Base-by-base conservation (phyloP, 2,797 vertebrate genomes). In the Rhinella marina region DNA sequence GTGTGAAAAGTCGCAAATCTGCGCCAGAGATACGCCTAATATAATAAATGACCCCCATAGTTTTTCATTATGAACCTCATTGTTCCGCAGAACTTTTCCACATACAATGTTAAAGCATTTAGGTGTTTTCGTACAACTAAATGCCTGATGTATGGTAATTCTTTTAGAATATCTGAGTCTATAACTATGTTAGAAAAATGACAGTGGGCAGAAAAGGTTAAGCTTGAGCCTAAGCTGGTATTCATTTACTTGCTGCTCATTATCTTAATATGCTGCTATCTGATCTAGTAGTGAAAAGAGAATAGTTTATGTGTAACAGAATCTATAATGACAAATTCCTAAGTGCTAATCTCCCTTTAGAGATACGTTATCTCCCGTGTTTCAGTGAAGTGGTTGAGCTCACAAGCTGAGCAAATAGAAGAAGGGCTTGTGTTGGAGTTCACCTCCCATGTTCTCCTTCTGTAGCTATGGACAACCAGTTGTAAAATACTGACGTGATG, bases 321-420 rank as follows among this genome's bases (percentile, higher is more conserved):
- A 76, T 62, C 77, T 52, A 59, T 56, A 80, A 79, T 81, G 78
- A 83, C 78, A 76, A 64, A 86, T 89, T 83, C 76, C 52, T 62
- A 78, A 75, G 84, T 78, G 88, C 76, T 89, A 83, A 89, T 86
- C 88, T 89, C 61, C 54, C 54, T 78, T 61, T 32, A 78, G 84
- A 82, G 72, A 86, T 77, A 86, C 73, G 79, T 82, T 89, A 86
- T 89, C 88, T 77, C 29, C 29, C 50, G n/a, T 75, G 41, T 59
- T 75, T 17, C 61, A 76, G 17, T 76, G 27, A 82, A 82, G 78
- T 50, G 75, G 76, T 85, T 72, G 54, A 85, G 77, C 73, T 85
- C 82, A 75, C 64, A 85, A 80, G 76, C 56, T 81, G 68, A 85
- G 66, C 54, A 85, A 88, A 88, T 17, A 85, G 56, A 72, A 75